Conservation (phyloP, 2,888 invertebrate genomes). For the Punctoribates punctum region DNA sequence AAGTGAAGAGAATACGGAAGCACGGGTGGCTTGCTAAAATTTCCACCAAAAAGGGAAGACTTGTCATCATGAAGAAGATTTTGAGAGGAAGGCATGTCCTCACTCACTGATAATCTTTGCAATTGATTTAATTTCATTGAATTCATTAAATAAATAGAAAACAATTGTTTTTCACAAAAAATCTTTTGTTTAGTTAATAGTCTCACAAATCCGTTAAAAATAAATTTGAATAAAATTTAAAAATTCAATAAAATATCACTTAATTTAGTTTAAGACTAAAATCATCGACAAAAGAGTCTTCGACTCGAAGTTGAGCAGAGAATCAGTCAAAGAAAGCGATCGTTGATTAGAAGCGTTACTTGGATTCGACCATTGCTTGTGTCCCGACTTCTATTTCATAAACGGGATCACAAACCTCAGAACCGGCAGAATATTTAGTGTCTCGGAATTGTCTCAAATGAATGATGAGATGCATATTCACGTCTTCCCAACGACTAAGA, state of each 20-base stretch:
- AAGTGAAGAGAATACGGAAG: conserved; percentile 65
- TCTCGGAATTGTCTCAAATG: conserved; percentile 69
- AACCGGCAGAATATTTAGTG: conserved; percentile 53
- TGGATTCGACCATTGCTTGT: background rate
- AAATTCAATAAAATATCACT: too few relatives aligned
- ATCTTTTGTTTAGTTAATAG: conserved; percentile 1
- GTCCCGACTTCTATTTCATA: conserved; percentile 1
- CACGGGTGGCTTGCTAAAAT: conserved; percentile 69
- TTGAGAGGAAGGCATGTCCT: conserved; percentile 69
- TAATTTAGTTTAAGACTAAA: too few relatives aligned
- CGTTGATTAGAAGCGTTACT: background rate
- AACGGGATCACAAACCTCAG: background rate
- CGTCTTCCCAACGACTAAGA: conserved; percentile 79
- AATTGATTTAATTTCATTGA: background rate
- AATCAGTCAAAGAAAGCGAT: background rate
- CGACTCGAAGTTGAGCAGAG: background rate
- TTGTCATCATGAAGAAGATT: conserved; percentile 68
- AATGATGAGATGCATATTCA: conserved; percentile 77
- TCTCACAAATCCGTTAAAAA: too few relatives aligned
- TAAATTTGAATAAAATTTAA: too few relatives aligned
- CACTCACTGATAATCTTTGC: conserved; percentile 60
- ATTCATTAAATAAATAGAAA: background rate
- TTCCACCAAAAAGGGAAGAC: conserved; percentile 66
- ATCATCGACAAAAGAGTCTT: too few relatives aligned
- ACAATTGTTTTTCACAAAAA: background rate